A percentile compares a stretch with the other conserved stretches of the same genome.
Evolutionary conservation across 2,888 invertebrate genomes (phyloP).

Genomic region (Drosophila niveifrons): DNA sequence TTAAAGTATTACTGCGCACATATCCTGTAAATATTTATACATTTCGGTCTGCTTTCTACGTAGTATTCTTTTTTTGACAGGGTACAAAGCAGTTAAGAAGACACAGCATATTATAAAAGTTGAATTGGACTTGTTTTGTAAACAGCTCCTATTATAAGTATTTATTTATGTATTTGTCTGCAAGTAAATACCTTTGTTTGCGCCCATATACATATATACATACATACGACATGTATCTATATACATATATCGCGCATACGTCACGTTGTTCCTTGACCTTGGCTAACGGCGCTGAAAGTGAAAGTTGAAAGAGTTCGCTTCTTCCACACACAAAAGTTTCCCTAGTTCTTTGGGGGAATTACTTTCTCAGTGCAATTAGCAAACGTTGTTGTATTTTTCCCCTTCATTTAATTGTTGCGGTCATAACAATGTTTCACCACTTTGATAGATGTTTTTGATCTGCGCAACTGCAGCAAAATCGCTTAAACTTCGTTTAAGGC

Average conservation of each 20-base stretch:
- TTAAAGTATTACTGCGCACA: not conserved
- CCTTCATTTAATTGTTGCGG: constrained; percentile 33
- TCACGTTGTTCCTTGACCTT: constrained; percentile 58
- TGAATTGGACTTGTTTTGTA: constrained; percentile 24
- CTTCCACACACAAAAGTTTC: not conserved
- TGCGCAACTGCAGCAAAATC: constrained; percentile 18
- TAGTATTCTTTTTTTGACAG: constrained; percentile 2
- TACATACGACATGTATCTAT: not conserved
- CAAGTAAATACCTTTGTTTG: constrained; percentile 39
- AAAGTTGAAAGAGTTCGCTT: constrained; percentile 34
- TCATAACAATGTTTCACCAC: constrained; percentile 14
- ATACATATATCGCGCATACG: constrained; percentile 41
- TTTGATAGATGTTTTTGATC: constrained; percentile 24
- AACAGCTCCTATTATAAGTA: constrained; percentile 29
- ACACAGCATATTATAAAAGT: not conserved
- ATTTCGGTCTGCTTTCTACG: no score
- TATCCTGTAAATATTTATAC: not conserved
- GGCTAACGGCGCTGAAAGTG: constrained; percentile 45
- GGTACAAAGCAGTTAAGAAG: not conserved
- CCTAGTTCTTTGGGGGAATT: not conserved
- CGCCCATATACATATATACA: not conserved
- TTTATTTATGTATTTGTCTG: constrained; percentile 17
- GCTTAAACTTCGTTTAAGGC: constrained; percentile 15
- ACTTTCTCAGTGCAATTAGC: constrained; percentile 35
- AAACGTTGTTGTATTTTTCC: constrained; percentile 16